phyloP scores from a whole-genome alignment of 2,888 invertebrate species.

The Drosophila recens region DNA sequence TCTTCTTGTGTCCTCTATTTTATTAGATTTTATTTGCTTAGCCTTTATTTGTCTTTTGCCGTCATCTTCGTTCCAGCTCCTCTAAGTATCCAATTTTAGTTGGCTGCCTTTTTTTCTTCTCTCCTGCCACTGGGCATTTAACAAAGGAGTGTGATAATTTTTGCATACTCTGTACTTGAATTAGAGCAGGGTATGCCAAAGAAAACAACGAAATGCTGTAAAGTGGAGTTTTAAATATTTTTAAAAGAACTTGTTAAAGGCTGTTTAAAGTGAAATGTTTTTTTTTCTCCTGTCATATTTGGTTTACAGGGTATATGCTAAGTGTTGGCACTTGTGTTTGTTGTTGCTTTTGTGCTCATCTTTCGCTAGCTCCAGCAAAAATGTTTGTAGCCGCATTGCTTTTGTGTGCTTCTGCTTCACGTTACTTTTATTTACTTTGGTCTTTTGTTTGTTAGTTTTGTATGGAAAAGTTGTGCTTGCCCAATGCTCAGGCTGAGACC shows the following conservation, averaged over 20 bases:
- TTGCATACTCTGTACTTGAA: constrained; percentile 12
- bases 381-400: constrained; percentile 50
- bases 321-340: constrained; percentile 7
- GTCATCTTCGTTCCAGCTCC: constrained; percentile 34
- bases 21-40: constrained; percentile 80
- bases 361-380: constrained; percentile 45
- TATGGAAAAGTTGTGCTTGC: constrained; percentile 61
- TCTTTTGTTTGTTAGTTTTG: constrained; percentile 74
- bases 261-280: background rate
- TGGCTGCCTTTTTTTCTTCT: constrained; percentile 18
- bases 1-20: constrained; percentile 67
- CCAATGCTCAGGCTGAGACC: constrained; percentile 39
- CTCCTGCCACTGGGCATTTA: constrained; percentile 30
- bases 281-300: background rate
- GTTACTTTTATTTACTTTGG: constrained; percentile 70
- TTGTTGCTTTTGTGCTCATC: constrained; percentile 35
- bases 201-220: background rate
- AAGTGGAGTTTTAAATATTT: background rate
- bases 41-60: constrained; percentile 75
- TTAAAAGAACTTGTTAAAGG: background rate
- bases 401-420: constrained; percentile 41
- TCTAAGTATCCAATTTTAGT: constrained; percentile 70
- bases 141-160: constrained; percentile 57
- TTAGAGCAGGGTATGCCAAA: constrained; percentile 3
- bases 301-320: constrained; percentile 16